phyloP scores from a whole-genome alignment of 2,888 invertebrate genomes.

The Drosophila melanosoma region DNA sequence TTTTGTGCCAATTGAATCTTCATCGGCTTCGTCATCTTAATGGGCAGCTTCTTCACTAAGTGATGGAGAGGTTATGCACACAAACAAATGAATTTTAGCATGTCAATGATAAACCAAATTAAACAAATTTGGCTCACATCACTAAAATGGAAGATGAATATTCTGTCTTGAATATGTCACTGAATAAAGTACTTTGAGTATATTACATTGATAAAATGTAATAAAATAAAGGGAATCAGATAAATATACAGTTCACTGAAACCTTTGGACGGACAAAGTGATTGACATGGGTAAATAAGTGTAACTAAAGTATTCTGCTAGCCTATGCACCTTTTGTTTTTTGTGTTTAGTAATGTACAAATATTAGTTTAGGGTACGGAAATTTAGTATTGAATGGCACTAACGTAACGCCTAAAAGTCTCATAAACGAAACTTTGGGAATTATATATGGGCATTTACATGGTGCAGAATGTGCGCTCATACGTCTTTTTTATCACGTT shows the following conservation, averaged over 20 bases:
- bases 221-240: slow-evolving; percentile 45
- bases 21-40: slow-evolving; percentile 38
- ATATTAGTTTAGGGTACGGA: background rate
- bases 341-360: background rate
- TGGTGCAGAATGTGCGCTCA: background rate
- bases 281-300: slow-evolving; percentile 66
- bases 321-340: slow-evolving; percentile 5
- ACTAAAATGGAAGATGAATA: slow-evolving; percentile 8
- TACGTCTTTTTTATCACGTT: background rate
- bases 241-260: slow-evolving; percentile 60
- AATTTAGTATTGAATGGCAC: background rate
- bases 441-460: background rate
- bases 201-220: slow-evolving; percentile 38
- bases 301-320: slow-evolving; percentile 9
- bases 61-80: slow-evolving; percentile 44
- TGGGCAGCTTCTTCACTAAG: slow-evolving; percentile 27
- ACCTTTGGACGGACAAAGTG: slow-evolving; percentile 23
- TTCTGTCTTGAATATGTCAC: slow-evolving; percentile 32
- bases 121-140: slow-evolving; percentile 42
- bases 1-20: slow-evolving; percentile 67
- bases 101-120: slow-evolving; percentile 63
- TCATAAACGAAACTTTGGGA: background rate
- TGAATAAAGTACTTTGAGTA: slow-evolving; percentile 27
- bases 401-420: slow-evolving; percentile 21
- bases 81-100: slow-evolving; percentile 54